Evolutionary conservation across 2,113 vertebrate genomes (phyloP), one percentile per base, ranked within the genome.

Genomic region (Brachionichthys hirsutus): DNA sequence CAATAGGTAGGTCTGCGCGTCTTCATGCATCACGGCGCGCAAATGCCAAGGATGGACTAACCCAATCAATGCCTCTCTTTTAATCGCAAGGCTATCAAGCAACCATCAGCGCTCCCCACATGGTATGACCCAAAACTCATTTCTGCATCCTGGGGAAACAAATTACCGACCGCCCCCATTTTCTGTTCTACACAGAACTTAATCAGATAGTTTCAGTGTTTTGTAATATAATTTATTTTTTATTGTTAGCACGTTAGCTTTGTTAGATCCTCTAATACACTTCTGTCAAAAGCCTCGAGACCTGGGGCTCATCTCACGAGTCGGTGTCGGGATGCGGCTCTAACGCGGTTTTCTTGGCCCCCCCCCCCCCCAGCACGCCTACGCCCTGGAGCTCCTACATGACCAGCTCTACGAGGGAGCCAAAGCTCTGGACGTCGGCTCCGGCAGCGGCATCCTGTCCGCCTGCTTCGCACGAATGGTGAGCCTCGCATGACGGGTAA

Each of bases 101-200:
- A 83, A 99, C 97, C 85, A 98, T 99, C 92, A 99, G 97, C 78
- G 97, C 97, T 67, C 97, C 97, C 70, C 97, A 99, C 80, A 99
- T 99, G 97, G 97, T 99, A 94, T 82, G 94, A 80, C 18, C 35
- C 47, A 44, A 63, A 49, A 49, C 54, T 12, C 1, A 30, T 30
- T 30, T 30, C 24, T 30, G 24, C 24, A 30, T 30, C 24, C 24
- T 30, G 24, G 4, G 24, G 8, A 30, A 4, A 30, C 24, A 30
- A 30, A 30, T 30, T 30, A 59, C 24, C n/a, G n/a, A n/a, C n/a
- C n/a, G n/a, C n/a, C 5, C 9, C 11, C 0, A 44, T 54, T 60
- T 41, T 35, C 9, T 5, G 12, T 24, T 43, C 10, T 12, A 53
- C 9, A 40, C 11, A 6, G 3, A 40, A 40, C 24, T 12, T 13